Conservation (phyloP, 2,797 vertebrate genomes). For the Sebastes matsubarae region DNA sequence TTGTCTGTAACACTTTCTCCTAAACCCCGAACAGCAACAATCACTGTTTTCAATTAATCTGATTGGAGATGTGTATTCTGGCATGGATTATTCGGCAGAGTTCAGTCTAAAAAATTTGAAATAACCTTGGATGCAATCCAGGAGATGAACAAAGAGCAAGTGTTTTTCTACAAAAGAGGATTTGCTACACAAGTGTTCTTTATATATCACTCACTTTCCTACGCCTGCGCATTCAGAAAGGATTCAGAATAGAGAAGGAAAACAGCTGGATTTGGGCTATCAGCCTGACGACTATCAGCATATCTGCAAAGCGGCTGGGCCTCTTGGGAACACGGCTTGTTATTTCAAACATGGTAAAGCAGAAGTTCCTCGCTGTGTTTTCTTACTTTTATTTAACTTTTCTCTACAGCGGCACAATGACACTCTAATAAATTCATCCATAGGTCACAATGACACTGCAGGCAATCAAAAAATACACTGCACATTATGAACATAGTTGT, state of each 20-base stretch:
- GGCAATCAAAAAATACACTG: background rate
- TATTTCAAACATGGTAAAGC: conserved; percentile 52
- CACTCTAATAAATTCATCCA: conserved; percentile 14
- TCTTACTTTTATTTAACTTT: conserved; percentile 61
- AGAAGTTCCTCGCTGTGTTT: conserved; percentile 34
- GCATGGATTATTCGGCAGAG: conserved; percentile 63
- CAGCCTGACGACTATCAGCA: conserved; percentile 58
- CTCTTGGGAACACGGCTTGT: conserved; percentile 55
- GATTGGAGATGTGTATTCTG: conserved; percentile 66
- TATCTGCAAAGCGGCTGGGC: conserved; percentile 46
- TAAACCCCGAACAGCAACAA: conserved; percentile 67
- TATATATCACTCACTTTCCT: conserved; percentile 30
- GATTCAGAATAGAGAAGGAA: conserved; percentile 43
- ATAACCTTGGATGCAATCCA: conserved; percentile 64
- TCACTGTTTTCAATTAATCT: conserved; percentile 77
- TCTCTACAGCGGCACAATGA: conserved; percentile 19
- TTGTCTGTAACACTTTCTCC: conserved; percentile 71
- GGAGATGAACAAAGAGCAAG: conserved; percentile 49
- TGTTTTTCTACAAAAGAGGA: conserved; percentile 58
- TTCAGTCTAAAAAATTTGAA: conserved; percentile 49
- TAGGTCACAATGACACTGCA: conserved; percentile 10
- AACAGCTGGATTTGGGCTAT: conserved; percentile 59
- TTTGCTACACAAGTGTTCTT: conserved; percentile 53
- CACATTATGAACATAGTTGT: background rate
- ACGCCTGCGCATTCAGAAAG: conserved; percentile 39